These are phyloP conservation scores for Antheraea yamamai DNA, from an alignment of 2,888 invertebrate genomes.

Conservation along the genomic window DNA sequence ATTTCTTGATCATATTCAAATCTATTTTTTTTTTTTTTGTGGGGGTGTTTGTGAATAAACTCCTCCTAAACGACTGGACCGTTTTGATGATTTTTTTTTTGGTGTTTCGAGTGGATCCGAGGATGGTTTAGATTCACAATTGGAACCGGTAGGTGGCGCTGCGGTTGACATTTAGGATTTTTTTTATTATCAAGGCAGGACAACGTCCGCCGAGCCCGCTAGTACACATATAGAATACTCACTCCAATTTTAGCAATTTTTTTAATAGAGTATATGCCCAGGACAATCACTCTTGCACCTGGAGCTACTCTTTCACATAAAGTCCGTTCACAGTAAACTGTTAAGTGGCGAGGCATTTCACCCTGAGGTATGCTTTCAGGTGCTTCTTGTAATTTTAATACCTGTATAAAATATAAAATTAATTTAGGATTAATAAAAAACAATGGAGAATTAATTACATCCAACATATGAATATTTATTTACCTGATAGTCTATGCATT, in stretches of 20 bases:
- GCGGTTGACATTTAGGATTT: too few species aligned
- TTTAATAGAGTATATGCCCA: slow-evolving; percentile 98
- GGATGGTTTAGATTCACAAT: too few species aligned
- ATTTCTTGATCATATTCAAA: too few species aligned
- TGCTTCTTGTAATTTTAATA: slow-evolving; percentile 97
- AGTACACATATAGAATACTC: slow-evolving; percentile 46
- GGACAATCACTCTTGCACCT: slow-evolving; percentile 95
- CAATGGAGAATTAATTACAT: not conserved
- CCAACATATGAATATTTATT: not conserved
- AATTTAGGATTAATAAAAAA: not conserved
- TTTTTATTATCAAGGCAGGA: too few species aligned
- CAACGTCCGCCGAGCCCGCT: too few species aligned
- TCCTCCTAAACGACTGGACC: too few species aligned
- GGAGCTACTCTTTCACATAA: slow-evolving; percentile 97
- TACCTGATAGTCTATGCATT: slow-evolving; percentile 97
- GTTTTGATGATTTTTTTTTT: too few species aligned
- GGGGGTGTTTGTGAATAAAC: too few species aligned
- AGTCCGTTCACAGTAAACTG: slow-evolving; percentile 95
- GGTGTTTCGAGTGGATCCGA: too few species aligned
- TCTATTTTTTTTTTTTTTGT: too few species aligned
- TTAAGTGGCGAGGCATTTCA: slow-evolving; percentile 98
- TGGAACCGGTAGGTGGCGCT: too few species aligned
- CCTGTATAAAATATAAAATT: slow-evolving; percentile 53
- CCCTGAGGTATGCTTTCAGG: slow-evolving; percentile 95
- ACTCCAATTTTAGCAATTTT: slow-evolving; percentile 87